Evolutionary conservation across 2,888 invertebrate genomes (phyloP).

Genomic region (Empis stercorea): DNA sequence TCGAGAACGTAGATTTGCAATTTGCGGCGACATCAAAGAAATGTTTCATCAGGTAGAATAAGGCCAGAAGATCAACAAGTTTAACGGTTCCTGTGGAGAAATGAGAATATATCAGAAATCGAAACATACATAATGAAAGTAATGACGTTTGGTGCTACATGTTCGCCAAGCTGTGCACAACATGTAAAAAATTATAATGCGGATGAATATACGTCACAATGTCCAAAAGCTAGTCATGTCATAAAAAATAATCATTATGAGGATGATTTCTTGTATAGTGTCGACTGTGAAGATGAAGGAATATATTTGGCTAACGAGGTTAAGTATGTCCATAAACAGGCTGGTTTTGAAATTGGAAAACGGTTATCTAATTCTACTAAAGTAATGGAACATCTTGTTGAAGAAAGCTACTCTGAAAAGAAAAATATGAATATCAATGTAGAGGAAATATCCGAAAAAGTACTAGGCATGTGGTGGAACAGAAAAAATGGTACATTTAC

Average conservation of each 20-base stretch:
- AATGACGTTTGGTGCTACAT: conserved; percentile 18
- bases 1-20: conserved; percentile 22
- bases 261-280: no score
- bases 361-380: no score
- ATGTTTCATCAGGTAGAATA: conserved; percentile 20
- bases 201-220: no score
- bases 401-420: conserved; percentile 11
- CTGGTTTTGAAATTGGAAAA: no score
- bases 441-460: conserved; percentile 2
- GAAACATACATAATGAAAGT: conserved; percentile 15
- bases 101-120: conserved; percentile 5
- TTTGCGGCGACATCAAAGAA: conserved; percentile 21
- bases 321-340: no score
- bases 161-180: conserved; percentile 16
- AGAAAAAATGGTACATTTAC: no score
- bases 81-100: conserved; percentile 17
- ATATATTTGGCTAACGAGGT: no score
- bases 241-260: no score
- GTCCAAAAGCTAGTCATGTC: no score
- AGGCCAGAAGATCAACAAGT: conserved; percentile 18
- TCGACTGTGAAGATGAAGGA: no score
- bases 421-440: conserved; percentile 10
- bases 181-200: conserved; percentile 16
- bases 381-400: neutral
- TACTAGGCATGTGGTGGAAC: no score